Conservation (phyloP, 2,113 vertebrate genomes). For the Meleagris gallopavo region DNA sequence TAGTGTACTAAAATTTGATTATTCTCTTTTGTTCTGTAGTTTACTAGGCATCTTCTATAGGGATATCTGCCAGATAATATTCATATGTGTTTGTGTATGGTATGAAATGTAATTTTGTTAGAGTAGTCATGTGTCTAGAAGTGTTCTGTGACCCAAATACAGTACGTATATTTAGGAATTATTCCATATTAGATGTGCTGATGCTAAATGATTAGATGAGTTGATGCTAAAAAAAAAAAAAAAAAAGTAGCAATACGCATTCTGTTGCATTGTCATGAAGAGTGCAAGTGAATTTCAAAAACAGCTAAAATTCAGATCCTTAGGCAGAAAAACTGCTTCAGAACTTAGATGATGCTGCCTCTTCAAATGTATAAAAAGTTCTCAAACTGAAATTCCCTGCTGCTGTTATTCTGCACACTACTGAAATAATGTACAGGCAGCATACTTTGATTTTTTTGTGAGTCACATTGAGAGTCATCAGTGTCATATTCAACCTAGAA, state of each 20-base stretch:
- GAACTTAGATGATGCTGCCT: neutral
- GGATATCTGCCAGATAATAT: neutral
- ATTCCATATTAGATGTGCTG: neutral
- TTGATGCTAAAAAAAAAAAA: no score
- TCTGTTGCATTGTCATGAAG: neutral
- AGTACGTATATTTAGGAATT: neutral
- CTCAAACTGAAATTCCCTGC: conserved; percentile 20
- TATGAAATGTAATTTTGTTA: neutral
- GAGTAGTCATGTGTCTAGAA: neutral
- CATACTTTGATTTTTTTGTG: conserved; percentile 5
- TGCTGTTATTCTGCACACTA: neutral
- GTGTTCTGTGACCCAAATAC: neutral
- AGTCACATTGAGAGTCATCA: conserved; percentile 16
- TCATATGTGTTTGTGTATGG: neutral
- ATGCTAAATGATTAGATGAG: neutral
- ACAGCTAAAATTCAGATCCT: neutral
- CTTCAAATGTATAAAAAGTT: neutral
- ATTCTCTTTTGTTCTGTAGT: neutral
- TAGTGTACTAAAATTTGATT: neutral
- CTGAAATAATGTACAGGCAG: neutral
- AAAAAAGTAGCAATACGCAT: neutral
- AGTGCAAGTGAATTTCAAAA: neutral
- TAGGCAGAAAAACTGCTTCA: neutral
- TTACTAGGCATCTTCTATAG: neutral
- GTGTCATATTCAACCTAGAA: neutral